These are phyloP conservation scores for Drosophila macrospina DNA, from an alignment of 2,888 invertebrate species.

Conservation along the genomic window DNA sequence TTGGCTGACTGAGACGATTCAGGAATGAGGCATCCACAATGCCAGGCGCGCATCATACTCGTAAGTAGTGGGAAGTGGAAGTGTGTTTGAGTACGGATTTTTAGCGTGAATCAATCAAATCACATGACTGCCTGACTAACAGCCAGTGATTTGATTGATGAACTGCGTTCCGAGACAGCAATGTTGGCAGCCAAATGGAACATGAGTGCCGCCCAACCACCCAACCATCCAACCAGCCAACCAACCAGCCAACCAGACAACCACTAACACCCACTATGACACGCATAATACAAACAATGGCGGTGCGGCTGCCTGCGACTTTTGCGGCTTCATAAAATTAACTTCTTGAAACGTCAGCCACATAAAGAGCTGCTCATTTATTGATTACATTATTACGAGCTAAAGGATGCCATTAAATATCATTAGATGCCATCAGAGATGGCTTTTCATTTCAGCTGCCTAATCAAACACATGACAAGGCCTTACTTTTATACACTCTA, in stretches of 20 bases:
- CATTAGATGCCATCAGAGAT: constrained; percentile 13
- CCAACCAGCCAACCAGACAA: too few relatives aligned
- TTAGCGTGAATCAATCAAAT: constrained; percentile 80
- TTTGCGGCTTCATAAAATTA: constrained; percentile 62
- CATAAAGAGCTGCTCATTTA: constrained; percentile 61
- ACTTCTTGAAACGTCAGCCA: constrained; percentile 53
- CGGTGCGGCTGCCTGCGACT: constrained; percentile 19
- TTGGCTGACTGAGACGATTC: constrained; percentile 36
- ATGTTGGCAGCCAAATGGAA: constrained; percentile 8
- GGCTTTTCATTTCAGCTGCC: constrained; percentile 1
- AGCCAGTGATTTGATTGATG: constrained; percentile 80
- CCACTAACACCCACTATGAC: constrained; percentile 51
- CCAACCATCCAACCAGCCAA: constrained; percentile 7
- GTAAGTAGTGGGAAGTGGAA: constrained; percentile 6
- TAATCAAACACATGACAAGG: constrained; percentile 58
- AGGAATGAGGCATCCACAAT: constrained; percentile 27
- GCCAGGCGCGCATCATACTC: constrained; percentile 47
- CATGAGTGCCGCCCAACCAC: constrained; percentile 9
- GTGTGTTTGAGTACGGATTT: constrained; percentile 62
- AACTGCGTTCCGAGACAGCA: constrained; percentile 63
- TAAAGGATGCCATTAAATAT: constrained; percentile 39
- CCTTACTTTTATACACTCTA: constrained; percentile 28
- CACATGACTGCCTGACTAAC: constrained; percentile 80
- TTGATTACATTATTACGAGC: constrained; percentile 64
- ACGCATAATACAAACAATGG: constrained; percentile 63